Base-by-base conservation (phyloP, 2,888 invertebrate genomes). In the Mesoligia furuncula region DNA sequence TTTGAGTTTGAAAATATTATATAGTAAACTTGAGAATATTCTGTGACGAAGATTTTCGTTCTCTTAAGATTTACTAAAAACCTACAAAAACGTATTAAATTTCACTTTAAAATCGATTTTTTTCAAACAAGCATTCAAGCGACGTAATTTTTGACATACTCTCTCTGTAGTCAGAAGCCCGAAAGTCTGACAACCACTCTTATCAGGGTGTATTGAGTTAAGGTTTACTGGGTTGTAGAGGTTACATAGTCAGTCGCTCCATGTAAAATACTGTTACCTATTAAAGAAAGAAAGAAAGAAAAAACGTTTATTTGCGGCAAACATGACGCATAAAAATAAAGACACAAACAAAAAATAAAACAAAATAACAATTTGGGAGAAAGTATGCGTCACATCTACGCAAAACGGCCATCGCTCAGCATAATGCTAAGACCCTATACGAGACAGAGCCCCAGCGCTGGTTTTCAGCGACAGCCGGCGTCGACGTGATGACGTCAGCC, bases 1-100 rank as follows among this genome's bases (percentile, higher is more conserved):
- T 62, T 62, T 62, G 42, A 62, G 45, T 64, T 48, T 13, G 36
- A 77, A 77, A 77, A 74, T 74, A 11, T 72, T 72, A 71, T 54
- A 68, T 61, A 77, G 27, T 61, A 51, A 42, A 48, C 48, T 72
- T 48, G 68, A 15, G 20, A 67, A 70, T 66, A 51, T 59, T 70
- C 7, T 64, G 54, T 27, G 11, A n/a, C 15, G 0, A 64, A 64
- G n/a, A 48, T 65, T 66, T 73, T 24, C 7, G 36, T 45, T 65
- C 13, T 45, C 45, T 36, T 80, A 45, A 42, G n/a, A 54, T 67
- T 67, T 67, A 48, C 4, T n/a, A 4, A 20, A 20, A 36, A n/a
- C 15, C 24, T n/a, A 13, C 11, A 61, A 45, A 31, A 17, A 54
- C 9, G 5, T 59, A 11, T 64, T 59, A 48, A 59, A 69, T n/a